Percentiles rank a stretch among this genome's conserved stretches.
Conservation (phyloP, 2,113 vertebrate genomes). For the Bettongia penicillata region DNA sequence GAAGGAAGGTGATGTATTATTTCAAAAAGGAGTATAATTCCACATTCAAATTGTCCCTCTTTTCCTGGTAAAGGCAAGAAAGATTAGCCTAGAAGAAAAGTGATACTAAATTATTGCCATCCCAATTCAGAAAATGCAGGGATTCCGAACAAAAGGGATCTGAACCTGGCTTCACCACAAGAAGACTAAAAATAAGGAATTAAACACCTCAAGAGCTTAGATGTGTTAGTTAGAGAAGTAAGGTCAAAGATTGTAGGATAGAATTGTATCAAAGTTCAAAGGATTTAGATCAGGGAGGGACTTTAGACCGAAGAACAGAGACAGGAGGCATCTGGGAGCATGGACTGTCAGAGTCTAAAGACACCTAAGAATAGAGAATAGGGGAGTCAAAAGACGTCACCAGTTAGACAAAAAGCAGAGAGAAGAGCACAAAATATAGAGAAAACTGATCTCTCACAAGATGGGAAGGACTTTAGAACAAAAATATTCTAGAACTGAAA, state of each 20-base stretch:
- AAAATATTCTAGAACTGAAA: too few relatives aligned
- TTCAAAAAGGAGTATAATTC: background rate
- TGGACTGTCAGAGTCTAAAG: background rate
- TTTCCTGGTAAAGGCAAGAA: background rate
- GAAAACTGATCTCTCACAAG: too few relatives aligned
- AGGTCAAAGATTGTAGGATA: background rate
- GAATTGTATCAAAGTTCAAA: background rate
- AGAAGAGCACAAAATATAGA: too few relatives aligned
- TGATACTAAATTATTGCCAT: background rate
- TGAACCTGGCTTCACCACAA: background rate
- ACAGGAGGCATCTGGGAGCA: background rate
- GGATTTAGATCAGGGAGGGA: background rate
- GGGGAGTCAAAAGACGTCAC: background rate
- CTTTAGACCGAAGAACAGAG: background rate
- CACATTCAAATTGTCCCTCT: background rate
- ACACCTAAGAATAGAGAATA: background rate
- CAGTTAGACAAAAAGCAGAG: background rate
- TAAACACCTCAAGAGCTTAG: background rate
- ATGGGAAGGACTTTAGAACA: too few relatives aligned
- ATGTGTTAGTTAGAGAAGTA: background rate
- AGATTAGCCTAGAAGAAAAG: background rate
- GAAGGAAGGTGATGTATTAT: too few relatives aligned
- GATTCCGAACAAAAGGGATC: background rate
- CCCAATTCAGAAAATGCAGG: background rate
- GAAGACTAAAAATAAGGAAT: background rate